Conservation (phyloP, 2,113 vertebrate species). For the Leptocoma aspasia region DNA sequence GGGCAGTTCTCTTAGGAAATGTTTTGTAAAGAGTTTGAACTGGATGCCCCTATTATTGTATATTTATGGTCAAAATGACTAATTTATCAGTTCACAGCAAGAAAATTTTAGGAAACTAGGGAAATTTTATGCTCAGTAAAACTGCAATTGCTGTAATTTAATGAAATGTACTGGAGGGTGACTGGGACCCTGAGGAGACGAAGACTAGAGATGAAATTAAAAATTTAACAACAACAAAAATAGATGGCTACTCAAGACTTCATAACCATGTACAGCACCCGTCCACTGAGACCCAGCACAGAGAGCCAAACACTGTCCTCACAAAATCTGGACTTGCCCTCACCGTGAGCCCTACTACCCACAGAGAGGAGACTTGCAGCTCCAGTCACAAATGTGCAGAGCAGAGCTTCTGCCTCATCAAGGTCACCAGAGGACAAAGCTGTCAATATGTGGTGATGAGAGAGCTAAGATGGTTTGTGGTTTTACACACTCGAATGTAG, state of each 20-base stretch:
- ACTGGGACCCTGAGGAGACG: background rate
- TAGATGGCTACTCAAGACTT: background rate
- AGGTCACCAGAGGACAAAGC: constrained; percentile 15
- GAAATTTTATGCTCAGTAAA: constrained; percentile 48
- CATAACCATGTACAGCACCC: background rate
- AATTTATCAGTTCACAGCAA: constrained; percentile 37
- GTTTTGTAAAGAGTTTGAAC: constrained; percentile 23
- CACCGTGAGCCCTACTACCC: background rate
- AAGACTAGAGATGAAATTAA: constrained; percentile 27
- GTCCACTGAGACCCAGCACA: background rate
- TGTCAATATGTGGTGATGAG: background rate
- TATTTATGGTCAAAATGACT: constrained; percentile 1
- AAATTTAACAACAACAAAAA: constrained; percentile 45
- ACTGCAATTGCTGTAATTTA: constrained; percentile 16
- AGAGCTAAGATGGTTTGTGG: background rate
- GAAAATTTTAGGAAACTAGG: constrained; percentile 34
- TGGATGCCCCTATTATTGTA: background rate
- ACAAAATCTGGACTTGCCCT: background rate
- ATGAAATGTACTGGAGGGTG: constrained; percentile 14
- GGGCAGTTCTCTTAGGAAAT: constrained; percentile 25
- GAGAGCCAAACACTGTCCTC: background rate
- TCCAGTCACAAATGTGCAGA: background rate
- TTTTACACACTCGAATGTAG: background rate
- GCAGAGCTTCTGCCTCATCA: background rate
- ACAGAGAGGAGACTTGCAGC: background rate